Conservation (phyloP, 2,888 invertebrate genomes). For the Apeira syringaria region DNA sequence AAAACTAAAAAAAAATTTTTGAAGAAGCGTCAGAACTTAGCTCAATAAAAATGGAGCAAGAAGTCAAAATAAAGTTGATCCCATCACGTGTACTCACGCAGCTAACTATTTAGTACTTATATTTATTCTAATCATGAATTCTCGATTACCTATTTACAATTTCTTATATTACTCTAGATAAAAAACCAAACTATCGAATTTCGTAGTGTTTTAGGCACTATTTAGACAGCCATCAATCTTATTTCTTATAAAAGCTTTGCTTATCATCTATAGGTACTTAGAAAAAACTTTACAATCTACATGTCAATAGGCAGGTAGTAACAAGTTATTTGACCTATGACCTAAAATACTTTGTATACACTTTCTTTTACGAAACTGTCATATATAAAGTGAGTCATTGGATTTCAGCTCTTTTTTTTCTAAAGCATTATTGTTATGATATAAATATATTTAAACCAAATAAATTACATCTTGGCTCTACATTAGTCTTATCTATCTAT, state of each 20-base stretch:
- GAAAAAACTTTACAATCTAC: conserved; percentile 73
- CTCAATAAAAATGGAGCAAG: too few species aligned
- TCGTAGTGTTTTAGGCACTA: conserved; percentile 84
- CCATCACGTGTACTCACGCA: conserved; percentile 66
- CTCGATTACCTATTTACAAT: conserved; percentile 63
- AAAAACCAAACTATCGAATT: conserved; percentile 81
- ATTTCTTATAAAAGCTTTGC: conserved; percentile 79
- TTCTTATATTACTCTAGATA: conserved; percentile 68
- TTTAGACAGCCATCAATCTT: conserved; percentile 84
- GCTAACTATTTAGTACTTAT: conserved; percentile 46
- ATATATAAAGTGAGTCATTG: conserved; percentile 31
- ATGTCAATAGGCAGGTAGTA: conserved; percentile 81
- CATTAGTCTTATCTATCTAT: too few species aligned
- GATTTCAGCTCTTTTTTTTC: too few species aligned
- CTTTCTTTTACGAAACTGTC: conserved; percentile 19
- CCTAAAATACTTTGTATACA: conserved; percentile 55
- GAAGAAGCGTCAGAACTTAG: too few species aligned
- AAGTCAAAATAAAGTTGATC: conserved; percentile 67
- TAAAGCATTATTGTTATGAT: too few species aligned
- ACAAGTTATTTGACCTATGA: conserved; percentile 66
- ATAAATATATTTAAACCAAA: too few species aligned
- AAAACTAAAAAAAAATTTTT: too few species aligned
- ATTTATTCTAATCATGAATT: conserved; percentile 49
- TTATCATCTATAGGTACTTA: conserved; percentile 62
- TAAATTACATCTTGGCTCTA: too few species aligned